Conservation (phyloP, 1,140 invertebrate genomes). For the Plectus sambesii region DNA sequence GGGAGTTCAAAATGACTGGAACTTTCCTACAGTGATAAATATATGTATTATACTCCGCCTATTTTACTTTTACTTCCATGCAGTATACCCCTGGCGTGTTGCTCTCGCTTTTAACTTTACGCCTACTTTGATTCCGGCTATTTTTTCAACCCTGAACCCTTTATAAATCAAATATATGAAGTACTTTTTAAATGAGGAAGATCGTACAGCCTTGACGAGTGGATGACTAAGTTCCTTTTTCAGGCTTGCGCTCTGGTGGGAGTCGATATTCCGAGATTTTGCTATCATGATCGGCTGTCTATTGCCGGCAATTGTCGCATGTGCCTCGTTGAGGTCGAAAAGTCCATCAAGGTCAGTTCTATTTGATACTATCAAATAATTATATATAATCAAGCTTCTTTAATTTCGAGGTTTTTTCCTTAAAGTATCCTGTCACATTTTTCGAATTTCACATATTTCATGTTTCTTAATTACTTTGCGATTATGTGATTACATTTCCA, state of each 20-base stretch:
- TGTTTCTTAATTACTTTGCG: too few species aligned
- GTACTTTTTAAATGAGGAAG: neutral
- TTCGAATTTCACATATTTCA: too few species aligned
- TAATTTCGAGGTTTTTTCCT: too few species aligned
- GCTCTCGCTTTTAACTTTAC: neutral
- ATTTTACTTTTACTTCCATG: neutral
- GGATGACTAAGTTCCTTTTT: too few species aligned
- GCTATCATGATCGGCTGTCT: constrained; percentile 90
- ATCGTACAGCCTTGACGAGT: neutral
- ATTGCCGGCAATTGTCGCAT: constrained; percentile 94
- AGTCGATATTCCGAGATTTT: constrained; percentile 92
- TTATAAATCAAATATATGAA: neutral
- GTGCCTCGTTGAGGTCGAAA: constrained; percentile 97
- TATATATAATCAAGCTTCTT: too few species aligned
- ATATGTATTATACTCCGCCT: constrained; percentile 13
- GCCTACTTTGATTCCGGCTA: neutral
- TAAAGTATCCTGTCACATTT: too few species aligned
- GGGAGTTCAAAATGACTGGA: too few species aligned
- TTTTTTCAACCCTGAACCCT: neutral
- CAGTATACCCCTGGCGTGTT: neutral
- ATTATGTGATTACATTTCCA: too few species aligned
- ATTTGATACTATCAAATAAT: too few species aligned
- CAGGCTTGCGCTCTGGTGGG: constrained; percentile 89
- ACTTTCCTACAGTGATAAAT: too few species aligned
- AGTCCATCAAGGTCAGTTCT: constrained; percentile 59